These are phyloP conservation scores for Drosophila limbata DNA, from an alignment of 2,888 invertebrate genomes.

Conservation along the genomic window DNA sequence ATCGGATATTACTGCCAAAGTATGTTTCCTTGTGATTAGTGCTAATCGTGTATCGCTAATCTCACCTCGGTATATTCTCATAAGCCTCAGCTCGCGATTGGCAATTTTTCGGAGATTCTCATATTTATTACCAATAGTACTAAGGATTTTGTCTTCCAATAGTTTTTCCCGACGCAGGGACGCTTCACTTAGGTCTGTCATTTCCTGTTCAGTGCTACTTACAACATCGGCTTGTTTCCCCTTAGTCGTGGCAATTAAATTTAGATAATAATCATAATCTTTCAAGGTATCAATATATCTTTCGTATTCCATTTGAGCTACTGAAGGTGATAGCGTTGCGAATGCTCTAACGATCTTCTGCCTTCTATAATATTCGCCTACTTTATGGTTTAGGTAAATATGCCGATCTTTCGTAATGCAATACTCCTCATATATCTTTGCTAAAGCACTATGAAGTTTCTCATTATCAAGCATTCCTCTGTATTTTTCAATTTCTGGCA, in stretches of 20 bases:
- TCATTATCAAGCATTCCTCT: constrained; percentile 47
- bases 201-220: neutral
- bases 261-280: neutral
- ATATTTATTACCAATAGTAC: constrained; percentile 15
- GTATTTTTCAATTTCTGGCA: neutral
- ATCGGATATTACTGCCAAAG: constrained; percentile 53
- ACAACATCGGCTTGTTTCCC: neutral
- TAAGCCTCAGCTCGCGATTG: constrained; percentile 39
- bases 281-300: constrained; percentile 45
- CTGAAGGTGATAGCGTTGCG: neutral
- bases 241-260: neutral
- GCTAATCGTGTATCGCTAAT: constrained; percentile 69
- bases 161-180: constrained; percentile 11
- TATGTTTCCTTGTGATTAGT: constrained; percentile 74
- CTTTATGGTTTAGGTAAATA: constrained; percentile 58
- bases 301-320: neutral
- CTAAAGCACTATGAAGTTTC: constrained; percentile 44
- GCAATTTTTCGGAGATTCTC: constrained; percentile 13
- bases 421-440: constrained; percentile 7
- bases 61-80: constrained; percentile 67
- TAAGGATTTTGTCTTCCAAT: constrained; percentile 4
- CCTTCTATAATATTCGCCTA: constrained; percentile 71
- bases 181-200: constrained; percentile 3
- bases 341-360: constrained; percentile 63
- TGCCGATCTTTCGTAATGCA: neutral